Base-by-base conservation (phyloP, 2,113 vertebrate species). In the Podarcis cretensis region DNA sequence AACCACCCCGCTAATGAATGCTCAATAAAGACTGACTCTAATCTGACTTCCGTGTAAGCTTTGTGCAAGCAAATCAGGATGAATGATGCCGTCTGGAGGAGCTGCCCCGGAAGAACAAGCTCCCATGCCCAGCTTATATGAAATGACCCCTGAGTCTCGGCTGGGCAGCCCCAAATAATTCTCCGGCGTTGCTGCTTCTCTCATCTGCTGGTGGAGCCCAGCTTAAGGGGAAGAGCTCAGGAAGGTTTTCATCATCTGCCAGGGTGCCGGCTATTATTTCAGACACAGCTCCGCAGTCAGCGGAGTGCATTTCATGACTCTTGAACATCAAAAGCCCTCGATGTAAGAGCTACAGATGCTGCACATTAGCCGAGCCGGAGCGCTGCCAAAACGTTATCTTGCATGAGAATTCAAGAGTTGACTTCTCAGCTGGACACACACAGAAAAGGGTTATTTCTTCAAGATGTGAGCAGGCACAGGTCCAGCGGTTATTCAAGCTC, bases 301-400 rank as follows among this genome's bases (percentile, higher is more conserved):
- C 89, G 85, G 85, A 94, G 91, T 91, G 95, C 91, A 91, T 37
- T 40, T 93, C 93, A 93, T 92, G 93, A 82, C 84, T 66, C 86
- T 94, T 84, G 91, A 91, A 93, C 93, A 95, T 95, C 93, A 95
- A 95, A 96, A 95, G 95, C 40, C 65, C 57, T 27, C 23, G 10
- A 37, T 80, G 74, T 83, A 59, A 81, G 88, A 92, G 93, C 90
- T 94, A 89, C 94, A 94, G 95, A 95, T 95, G 93, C 93, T 88
- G 84, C 89, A 90, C 89, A 95, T 91, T 93, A 93, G 90, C 88
- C 93, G 93, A 95, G 92, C 89, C 0, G 0, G 1, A 77, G 80
- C 80, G 74, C 90, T 94, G 95, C 94, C 95, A 95, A 95, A 93
- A 87, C 32, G 2, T 6, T 74, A 95, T 77, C 3, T 0, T 68